Evolutionary conservation across 2,888 invertebrate genomes (phyloP).

Genomic region (Allygus modestus): DNA sequence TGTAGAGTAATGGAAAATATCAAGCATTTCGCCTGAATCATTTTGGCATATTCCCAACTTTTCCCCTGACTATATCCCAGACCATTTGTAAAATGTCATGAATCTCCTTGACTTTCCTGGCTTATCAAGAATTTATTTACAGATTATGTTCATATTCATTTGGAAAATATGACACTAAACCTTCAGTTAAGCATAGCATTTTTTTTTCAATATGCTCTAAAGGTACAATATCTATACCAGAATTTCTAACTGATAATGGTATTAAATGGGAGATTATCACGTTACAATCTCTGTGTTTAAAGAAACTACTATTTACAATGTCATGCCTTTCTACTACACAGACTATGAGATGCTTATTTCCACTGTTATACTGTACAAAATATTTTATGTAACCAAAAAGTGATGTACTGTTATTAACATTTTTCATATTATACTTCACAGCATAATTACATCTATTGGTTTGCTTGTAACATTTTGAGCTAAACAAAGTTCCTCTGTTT

Average conservation of each 20-base stretch:
- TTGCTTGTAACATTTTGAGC: background rate
- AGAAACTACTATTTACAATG: background rate
- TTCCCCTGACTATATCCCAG: too few species aligned
- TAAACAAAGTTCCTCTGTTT: background rate
- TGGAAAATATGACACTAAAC: background rate
- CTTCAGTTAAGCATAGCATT: background rate
- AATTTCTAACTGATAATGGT: background rate
- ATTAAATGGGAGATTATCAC: background rate
- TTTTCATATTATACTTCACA: background rate
- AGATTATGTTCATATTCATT: background rate
- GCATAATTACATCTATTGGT: background rate
- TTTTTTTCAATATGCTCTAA: background rate
- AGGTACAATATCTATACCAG: background rate
- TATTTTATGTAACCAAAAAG: background rate
- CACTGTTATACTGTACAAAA: background rate
- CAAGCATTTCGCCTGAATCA: too few species aligned
- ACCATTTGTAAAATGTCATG: too few species aligned
- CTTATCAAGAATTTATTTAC: too few species aligned
- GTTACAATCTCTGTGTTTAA: background rate
- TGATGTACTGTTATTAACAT: background rate
- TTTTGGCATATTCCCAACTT: too few species aligned
- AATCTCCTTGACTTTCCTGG: too few species aligned
- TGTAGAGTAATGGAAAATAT: too few species aligned
- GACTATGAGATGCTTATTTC: background rate
- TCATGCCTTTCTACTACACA: background rate